Evolutionary conservation across 2,113 vertebrate genomes (phyloP), one percentile per base, ranked within the genome.

Genomic region (Planiliza haematocheilus): DNA sequence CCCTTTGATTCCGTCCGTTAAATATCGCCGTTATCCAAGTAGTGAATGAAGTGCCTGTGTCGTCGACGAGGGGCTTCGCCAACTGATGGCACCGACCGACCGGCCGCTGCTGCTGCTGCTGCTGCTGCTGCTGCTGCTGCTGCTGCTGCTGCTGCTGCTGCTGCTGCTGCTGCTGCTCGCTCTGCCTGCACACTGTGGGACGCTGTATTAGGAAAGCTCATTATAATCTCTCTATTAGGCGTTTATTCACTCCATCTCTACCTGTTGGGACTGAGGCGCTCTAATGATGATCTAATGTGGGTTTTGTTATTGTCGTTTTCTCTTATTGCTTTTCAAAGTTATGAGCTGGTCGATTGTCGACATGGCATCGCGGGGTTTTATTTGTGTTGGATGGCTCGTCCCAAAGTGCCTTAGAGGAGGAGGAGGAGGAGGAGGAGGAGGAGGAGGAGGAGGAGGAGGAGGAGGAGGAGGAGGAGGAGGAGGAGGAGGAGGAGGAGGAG

Each of bases 21-120:
- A 64, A 69, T 52, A 42, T 20, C 3, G 20, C 62, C 43, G 34
- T 83, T 82, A 53, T 73, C 37, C 24, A 39, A 65, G 46, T 51
- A 52, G 69, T 83, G 72, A 74, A 75, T 77, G 59, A 82, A 79
- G 86, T 85, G 86, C 82, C 82, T 84, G 66, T 85, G 70, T 30
- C 5, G 24, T 37, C 4, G 0, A 38, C 17, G 43, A 57, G 20
- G 20, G 38, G 38, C 16, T 43, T 17, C 8, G 34, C 36, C 53
- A 72, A 7, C 70, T 16, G 46, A 59, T 63, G 49, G 65, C 49
- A 21, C 79, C 1, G 4, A 51, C 41, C 10, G 30, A 41, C 53
- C 24, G 24, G 5, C 24, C 24, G 24, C 48, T 18, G 46, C 46
- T 12, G 48, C 48, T 50, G 24, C 24, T 30, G 24, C 24, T 30